phyloP scores from a whole-genome alignment of 2,113 vertebrate species.

The Rhea americana region DNA sequence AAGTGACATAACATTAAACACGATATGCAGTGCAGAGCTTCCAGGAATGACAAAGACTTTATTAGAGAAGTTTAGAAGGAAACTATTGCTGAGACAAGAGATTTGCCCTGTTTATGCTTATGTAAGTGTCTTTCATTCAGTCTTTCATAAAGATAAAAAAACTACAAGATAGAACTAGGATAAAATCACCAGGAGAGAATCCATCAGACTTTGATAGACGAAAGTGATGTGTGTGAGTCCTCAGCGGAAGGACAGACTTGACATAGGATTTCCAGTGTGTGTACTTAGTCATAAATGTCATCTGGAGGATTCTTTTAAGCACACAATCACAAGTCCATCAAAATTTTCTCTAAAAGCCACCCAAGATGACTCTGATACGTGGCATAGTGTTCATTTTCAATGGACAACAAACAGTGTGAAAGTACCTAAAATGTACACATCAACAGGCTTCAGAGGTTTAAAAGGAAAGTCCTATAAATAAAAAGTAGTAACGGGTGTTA shows the following conservation, averaged over 20 bases:
- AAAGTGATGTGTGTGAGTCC: background rate
- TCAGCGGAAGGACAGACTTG: background rate
- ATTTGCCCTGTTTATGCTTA: background rate
- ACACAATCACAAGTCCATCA: background rate
- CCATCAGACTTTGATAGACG: background rate
- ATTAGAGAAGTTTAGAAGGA: background rate
- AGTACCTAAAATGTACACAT: background rate
- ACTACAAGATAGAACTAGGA: background rate
- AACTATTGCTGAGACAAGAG: background rate
- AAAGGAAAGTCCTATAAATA: background rate
- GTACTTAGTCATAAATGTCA: background rate
- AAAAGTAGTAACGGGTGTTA: background rate
- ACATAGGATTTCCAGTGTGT: background rate
- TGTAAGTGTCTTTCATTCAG: background rate
- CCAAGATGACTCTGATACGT: background rate
- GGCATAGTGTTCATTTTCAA: background rate
- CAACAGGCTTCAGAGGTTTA: background rate
- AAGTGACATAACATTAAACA: background rate
- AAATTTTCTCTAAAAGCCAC: background rate
- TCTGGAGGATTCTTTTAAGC: background rate
- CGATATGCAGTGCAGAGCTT: rapidly evolving
- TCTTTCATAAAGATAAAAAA: background rate
- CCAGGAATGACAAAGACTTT: background rate
- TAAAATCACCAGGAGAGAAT: background rate
- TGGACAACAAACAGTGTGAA: background rate